Percentiles rank a stretch among this genome's conserved stretches.
phyloP scores from a whole-genome alignment of 2,113 vertebrate species.

The Ornithorhynchus anatinus region DNA sequence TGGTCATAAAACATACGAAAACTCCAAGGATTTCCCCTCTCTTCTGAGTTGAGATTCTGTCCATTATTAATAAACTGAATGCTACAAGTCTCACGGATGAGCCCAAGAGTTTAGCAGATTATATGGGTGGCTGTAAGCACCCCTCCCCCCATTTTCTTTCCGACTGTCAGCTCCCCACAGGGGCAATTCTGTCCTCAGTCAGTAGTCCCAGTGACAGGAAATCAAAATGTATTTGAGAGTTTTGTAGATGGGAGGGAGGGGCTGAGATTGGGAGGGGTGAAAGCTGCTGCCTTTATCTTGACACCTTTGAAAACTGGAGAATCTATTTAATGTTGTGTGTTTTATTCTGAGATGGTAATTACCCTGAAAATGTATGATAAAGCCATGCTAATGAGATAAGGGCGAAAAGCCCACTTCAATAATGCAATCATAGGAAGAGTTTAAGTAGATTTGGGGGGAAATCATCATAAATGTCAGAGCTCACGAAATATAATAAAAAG shows the following conservation, averaged over 20 bases:
- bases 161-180: background rate
- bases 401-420: conserved; percentile 32
- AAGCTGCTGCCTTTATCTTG: conserved; percentile 21
- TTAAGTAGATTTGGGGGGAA: conserved; percentile 19
- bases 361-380: conserved; percentile 59
- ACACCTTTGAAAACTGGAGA: conserved; percentile 48
- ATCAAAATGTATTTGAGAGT: conserved; percentile 49
- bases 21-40: too few species aligned
- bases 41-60: background rate
- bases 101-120: background rate
- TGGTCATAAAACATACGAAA: too few species aligned
- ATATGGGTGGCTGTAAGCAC: rapidly evolving
- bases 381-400: conserved; percentile 57
- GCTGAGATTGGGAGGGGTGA: conserved; percentile 6
- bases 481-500: conserved; percentile 42
- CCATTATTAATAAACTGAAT: background rate
- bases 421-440: conserved; percentile 27
- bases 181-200: conserved; percentile 34
- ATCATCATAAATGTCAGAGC: conserved; percentile 34
- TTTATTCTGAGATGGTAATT: conserved; percentile 60
- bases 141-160: background rate
- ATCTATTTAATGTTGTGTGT: conserved; percentile 39
- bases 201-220: conserved; percentile 31
- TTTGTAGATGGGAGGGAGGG: background rate
- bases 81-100: too few species aligned